Percentiles rank a stretch among this genome's conserved stretches.
These are phyloP conservation scores for Heterotis niloticus DNA, from an alignment of 2,113 vertebrate genomes.

Conservation along the genomic window DNA sequence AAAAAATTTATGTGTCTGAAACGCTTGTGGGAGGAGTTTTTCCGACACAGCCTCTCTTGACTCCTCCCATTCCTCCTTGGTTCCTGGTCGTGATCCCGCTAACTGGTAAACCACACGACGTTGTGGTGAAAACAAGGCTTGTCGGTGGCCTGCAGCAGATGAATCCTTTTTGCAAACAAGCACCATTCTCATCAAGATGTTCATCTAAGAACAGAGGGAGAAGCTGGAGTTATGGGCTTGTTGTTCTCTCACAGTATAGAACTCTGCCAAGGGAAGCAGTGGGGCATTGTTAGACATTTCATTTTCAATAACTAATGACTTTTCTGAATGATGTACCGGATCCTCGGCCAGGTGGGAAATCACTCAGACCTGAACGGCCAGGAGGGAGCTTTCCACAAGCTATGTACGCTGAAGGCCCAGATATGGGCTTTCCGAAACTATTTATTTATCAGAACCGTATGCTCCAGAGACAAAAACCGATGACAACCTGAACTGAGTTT, in stretches of 20 bases:
- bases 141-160: slow-evolving; percentile 8
- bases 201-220: slow-evolving; percentile 23
- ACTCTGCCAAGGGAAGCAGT: slow-evolving; percentile 41
- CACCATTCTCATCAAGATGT: not conserved
- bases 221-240: slow-evolving; percentile 19
- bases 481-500: not conserved
- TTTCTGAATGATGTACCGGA: slow-evolving; percentile 51
- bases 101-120: not conserved
- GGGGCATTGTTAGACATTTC: slow-evolving; percentile 52
- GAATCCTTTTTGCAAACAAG: not conserved
- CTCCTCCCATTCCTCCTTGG: not conserved
- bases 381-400: slow-evolving; percentile 47
- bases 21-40: not conserved
- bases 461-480: slow-evolving; percentile 17
- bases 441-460: slow-evolving; percentile 44
- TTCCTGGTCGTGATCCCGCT: too few species aligned
- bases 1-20: not conserved
- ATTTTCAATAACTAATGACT: slow-evolving; percentile 55
- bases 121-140: slow-evolving; percentile 5
- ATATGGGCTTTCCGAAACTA: slow-evolving; percentile 40
- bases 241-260: slow-evolving; percentile 39
- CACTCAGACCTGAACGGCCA: slow-evolving; percentile 46
- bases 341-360: slow-evolving; percentile 51
- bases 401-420: slow-evolving; percentile 41
- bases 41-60: slow-evolving; percentile 2